Evolutionary conservation across 2,888 invertebrate species (phyloP), one percentile per base, ranked within the genome.

Genomic region (Pherbina coryleti): DNA sequence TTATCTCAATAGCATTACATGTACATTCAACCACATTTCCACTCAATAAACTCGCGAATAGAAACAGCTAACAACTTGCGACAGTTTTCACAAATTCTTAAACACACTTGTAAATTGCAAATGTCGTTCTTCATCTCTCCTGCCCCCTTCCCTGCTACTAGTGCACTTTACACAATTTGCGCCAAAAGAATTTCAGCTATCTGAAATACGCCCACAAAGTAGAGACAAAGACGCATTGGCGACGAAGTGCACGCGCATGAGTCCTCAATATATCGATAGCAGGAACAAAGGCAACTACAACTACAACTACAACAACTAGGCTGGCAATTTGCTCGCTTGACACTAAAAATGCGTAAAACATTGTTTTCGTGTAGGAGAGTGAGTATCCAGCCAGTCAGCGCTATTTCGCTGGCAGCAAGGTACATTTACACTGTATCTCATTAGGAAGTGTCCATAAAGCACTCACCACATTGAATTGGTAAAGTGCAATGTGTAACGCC

Each of bases 301-400:
- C 67, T 49, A 60, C 73, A 74, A 57, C 51, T 55, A n/a, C n/a
- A n/a, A n/a, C 55, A 69, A 74, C 79, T 79, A 69, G 67, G 82
- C 84, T 87, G 86, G 86, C 87, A 87, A 87, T 87, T 87, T 87
- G 87, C 87, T 87, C 84, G 87, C 84, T 87, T 87, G 88, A 87
- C 87, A 87, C 87, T 87, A 84, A 85, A 87, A 87, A 87, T 87
- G 86, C 85, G 85, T 83, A 67, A 75, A 75, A 75, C 85, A 84
- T 84, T 82, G 82, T 81, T 70, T 75, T 60, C 44, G 57, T 66
- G 64, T 51, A 62, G 57, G 69, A 62, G 76, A 71, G 37, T 5
- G 17, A 37, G 70, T 25, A n/a, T 71, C 44, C 8, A 64, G 44
- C 14, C 49, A 28, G 51, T 14, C 64, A 53, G 17, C 55, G 17